These are phyloP conservation scores for Eupithecia centaureata DNA, from an alignment of 2,888 invertebrate genomes.

Conservation along the genomic window DNA sequence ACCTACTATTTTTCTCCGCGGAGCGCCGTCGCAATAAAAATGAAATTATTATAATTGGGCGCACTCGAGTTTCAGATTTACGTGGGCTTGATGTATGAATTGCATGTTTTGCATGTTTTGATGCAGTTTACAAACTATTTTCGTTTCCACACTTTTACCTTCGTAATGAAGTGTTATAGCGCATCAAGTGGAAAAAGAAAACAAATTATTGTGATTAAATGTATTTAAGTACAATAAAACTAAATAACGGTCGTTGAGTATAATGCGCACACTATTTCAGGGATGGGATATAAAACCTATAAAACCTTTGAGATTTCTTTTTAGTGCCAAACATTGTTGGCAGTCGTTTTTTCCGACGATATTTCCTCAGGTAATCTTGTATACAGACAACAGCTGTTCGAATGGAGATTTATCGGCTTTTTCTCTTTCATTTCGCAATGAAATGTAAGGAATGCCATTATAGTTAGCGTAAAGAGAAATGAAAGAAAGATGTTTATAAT, in stretches of 20 bases:
- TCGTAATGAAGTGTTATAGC: conserved; percentile 33
- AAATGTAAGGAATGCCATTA: conserved; percentile 54
- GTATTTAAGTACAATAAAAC: conserved; percentile 46
- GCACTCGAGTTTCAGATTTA: conserved; percentile 36
- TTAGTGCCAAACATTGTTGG: conserved; percentile 47
- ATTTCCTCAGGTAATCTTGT: conserved; percentile 68
- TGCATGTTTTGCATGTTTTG: conserved; percentile 23
- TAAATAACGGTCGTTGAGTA: conserved; percentile 34
- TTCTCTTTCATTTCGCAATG: conserved; percentile 48
- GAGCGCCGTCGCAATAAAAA: conserved; percentile 39
- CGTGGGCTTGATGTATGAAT: conserved; percentile 39
- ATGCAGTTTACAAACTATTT: conserved; percentile 24
- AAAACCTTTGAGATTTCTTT: conserved; percentile 52
- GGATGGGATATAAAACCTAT: conserved; percentile 49
- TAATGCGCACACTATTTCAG: conserved; percentile 47
- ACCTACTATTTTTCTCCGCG: conserved; percentile 18
- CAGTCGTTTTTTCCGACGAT: conserved; percentile 50
- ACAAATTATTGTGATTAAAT: conserved; percentile 31
- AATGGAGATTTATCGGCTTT: conserved; percentile 46
- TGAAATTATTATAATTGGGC: conserved; percentile 40
- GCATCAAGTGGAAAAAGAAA: conserved; percentile 34
- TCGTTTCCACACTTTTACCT: conserved; percentile 16
- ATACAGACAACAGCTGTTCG: conserved; percentile 56
- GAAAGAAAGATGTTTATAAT: conserved; percentile 39
- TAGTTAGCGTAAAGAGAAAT: conserved; percentile 42